Evolutionary conservation across 2,113 vertebrate genomes (phyloP).

Genomic region (Chroicocephalus ridibundus): DNA sequence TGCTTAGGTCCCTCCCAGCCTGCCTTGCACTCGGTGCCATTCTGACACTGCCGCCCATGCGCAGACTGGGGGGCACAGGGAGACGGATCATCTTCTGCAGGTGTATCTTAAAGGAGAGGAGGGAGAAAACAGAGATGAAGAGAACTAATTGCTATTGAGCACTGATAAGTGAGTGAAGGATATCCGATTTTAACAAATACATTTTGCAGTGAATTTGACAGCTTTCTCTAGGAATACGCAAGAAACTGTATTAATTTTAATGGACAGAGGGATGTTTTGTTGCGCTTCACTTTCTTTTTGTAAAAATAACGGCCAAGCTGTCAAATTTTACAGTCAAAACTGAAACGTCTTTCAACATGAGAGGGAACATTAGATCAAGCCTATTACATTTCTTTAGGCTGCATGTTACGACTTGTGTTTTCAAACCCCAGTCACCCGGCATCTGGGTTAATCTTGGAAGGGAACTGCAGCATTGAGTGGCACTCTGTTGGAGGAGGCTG

Average conservation of each 20-base stretch:
- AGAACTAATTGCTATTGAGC: neutral
- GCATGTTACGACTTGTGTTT: neutral
- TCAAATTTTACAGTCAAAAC: neutral
- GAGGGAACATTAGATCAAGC: neutral
- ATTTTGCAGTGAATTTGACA: neutral
- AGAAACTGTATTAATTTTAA: neutral
- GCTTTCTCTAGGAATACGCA: neutral
- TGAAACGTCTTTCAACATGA: neutral
- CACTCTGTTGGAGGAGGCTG: neutral
- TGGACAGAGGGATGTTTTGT: neutral
- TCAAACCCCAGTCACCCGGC: neutral
- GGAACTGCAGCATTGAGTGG: neutral
- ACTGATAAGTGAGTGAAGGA: neutral
- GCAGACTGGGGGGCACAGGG: slow-evolving; percentile 86
- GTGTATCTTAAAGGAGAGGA: slow-evolving; percentile 62
- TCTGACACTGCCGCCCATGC: slow-evolving; percentile 90
- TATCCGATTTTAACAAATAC: neutral
- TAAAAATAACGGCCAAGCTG: neutral
- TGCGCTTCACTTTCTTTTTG: neutral
- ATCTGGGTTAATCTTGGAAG: neutral
- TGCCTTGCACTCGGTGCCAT: slow-evolving; percentile 82
- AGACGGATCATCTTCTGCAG: slow-evolving; percentile 88
- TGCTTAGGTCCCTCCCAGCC: slow-evolving; percentile 96
- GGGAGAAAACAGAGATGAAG: neutral
- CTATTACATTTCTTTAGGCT: neutral